These are phyloP conservation scores for Tinea trinotella DNA, from an alignment of 2,888 invertebrate genomes.

Conservation along the genomic window DNA sequence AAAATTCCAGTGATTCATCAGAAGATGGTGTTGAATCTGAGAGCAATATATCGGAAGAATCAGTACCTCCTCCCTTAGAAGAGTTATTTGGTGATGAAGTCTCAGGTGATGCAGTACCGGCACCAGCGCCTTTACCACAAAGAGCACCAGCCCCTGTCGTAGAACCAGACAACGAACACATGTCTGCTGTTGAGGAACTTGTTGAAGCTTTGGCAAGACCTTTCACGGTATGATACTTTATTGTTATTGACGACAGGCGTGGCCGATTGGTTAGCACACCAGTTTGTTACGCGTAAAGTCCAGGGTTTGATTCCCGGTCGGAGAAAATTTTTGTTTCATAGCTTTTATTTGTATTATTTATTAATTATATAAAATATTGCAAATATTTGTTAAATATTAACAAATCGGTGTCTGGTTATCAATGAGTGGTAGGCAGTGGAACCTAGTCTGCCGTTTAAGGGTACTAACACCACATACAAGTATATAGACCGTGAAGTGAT, in stretches of 20 bases:
- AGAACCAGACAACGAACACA: constrained; percentile 35
- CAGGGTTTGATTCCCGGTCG: too few relatives aligned
- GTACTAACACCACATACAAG: too few relatives aligned
- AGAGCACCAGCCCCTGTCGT: constrained; percentile 22
- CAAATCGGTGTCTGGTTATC: too few relatives aligned
- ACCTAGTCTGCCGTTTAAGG: too few relatives aligned
- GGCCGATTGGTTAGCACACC: too few relatives aligned
- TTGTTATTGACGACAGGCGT: not conserved
- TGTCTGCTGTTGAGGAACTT: constrained; percentile 55
- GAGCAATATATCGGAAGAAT: constrained; percentile 36
- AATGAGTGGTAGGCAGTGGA: too few relatives aligned
- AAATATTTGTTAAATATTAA: too few relatives aligned
- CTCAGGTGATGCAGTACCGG: constrained; percentile 52
- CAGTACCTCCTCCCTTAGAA: constrained; percentile 50
- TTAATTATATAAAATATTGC: too few relatives aligned
- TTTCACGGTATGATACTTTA: constrained; percentile 43
- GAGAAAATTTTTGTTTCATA: too few relatives aligned
- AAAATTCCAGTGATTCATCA: constrained; percentile 44
- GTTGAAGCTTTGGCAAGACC: constrained; percentile 61
- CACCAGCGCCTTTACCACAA: constrained; percentile 47
- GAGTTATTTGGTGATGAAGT: constrained; percentile 61
- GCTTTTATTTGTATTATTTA: too few relatives aligned
- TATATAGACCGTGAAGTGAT: too few relatives aligned
- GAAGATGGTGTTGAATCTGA: constrained; percentile 41
- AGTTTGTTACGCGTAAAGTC: too few relatives aligned